Percentiles rank a stretch among this genome's conserved stretches.
Evolutionary conservation across 2,888 invertebrate genomes (phyloP).

Genomic region (Aquatica leii): DNA sequence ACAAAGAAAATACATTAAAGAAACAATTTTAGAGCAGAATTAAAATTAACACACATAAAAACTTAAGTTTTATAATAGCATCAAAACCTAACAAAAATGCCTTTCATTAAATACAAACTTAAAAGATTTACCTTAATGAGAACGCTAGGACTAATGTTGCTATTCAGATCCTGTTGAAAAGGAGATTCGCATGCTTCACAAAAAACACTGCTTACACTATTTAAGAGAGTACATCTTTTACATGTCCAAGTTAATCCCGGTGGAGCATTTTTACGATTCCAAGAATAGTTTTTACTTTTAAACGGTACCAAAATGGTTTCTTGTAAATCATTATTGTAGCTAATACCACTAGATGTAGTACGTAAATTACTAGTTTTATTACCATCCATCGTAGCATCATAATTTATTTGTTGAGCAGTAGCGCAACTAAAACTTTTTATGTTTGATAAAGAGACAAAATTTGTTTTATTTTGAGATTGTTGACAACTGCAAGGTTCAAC

Average conservation of each 20-base stretch:
- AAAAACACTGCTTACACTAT: slow-evolving; percentile 70
- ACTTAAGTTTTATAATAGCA: slow-evolving; percentile 51
- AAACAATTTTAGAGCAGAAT: slow-evolving; percentile 4
- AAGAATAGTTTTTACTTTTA: slow-evolving; percentile 51
- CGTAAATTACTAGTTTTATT: slow-evolving; percentile 53
- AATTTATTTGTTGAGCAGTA: slow-evolving; percentile 52
- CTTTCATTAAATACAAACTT: too few species aligned
- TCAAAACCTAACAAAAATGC: too few species aligned
- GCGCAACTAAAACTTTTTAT: slow-evolving; percentile 59
- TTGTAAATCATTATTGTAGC: slow-evolving; percentile 44
- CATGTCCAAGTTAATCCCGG: slow-evolving; percentile 68
- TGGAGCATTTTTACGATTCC: slow-evolving; percentile 52
- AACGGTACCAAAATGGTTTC: slow-evolving; percentile 32
- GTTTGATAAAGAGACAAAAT: slow-evolving; percentile 54
- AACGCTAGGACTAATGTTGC: slow-evolving; percentile 60
- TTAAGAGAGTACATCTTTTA: slow-evolving; percentile 78
- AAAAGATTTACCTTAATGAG: slow-evolving; percentile 57
- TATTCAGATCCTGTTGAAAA: slow-evolving; percentile 57
- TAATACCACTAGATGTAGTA: slow-evolving; percentile 59
- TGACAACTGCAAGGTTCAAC: slow-evolving; percentile 53
- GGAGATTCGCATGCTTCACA: slow-evolving; percentile 83
- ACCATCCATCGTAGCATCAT: slow-evolving; percentile 52
- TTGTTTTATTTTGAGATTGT: slow-evolving; percentile 45
- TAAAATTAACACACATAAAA: slow-evolving; percentile 29
- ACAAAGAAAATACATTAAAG: too few species aligned